These are phyloP conservation scores for Romanogobio albipinnatus DNA, from an alignment of 2,113 vertebrate species.

Conservation along the genomic window DNA sequence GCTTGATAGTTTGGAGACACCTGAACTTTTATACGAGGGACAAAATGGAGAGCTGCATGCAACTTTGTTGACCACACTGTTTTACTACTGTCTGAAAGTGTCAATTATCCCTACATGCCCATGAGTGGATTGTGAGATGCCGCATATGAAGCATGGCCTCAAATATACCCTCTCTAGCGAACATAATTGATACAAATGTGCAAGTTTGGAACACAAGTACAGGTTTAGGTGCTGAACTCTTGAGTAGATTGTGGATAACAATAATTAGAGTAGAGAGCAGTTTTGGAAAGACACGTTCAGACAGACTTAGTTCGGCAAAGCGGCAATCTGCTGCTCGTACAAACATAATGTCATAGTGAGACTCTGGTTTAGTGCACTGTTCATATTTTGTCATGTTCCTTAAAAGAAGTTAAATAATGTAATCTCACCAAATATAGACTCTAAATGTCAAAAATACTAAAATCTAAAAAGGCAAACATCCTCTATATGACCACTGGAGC, in stretches of 20 bases:
- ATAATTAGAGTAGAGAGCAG: conserved; percentile 51
- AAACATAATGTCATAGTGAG: conserved; percentile 10
- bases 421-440: not conserved
- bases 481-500: not conserved
- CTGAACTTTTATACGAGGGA: conserved; percentile 48
- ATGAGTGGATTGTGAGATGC: conserved; percentile 37
- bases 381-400: not conserved
- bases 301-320: conserved; percentile 24
- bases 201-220: conserved; percentile 40
- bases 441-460: not conserved
- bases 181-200: conserved; percentile 49
- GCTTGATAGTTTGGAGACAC: conserved; percentile 50
- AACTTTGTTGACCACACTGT: conserved; percentile 37
- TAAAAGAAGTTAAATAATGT: not conserved
- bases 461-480: not conserved
- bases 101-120: conserved; percentile 34
- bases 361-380: not conserved
- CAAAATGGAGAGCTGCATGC: conserved; percentile 10
- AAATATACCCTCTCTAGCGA: conserved; percentile 37
- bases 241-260: conserved; percentile 57
- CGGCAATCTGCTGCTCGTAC: conserved; percentile 2
- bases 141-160: not conserved
- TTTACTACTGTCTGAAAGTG: conserved; percentile 29
- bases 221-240: conserved; percentile 42
- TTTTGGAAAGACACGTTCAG: conserved; percentile 37